These are phyloP conservation scores for Bhutanitis thaidina DNA, from an alignment of 2,888 invertebrate species.

Conservation along the genomic window DNA sequence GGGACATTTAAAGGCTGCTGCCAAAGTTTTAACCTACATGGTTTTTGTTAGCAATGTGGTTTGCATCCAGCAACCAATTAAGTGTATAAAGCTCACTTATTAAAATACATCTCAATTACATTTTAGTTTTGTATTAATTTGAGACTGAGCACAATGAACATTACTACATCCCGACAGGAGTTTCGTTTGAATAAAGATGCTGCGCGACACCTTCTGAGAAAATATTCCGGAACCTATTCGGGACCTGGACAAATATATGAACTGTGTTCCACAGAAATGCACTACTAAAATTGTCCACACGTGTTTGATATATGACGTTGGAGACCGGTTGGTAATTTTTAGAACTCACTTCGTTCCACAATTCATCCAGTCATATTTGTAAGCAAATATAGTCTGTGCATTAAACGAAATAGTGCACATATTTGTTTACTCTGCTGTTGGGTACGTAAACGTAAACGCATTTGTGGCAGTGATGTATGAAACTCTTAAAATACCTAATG, in stretches of 20 bases:
- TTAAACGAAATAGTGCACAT: background rate
- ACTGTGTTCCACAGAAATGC: constrained; percentile 24
- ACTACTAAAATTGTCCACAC: constrained; percentile 28
- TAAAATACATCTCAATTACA: too few species aligned
- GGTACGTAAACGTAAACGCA: too few species aligned
- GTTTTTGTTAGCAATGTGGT: too few species aligned
- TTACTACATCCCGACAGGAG: too few species aligned
- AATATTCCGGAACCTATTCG: constrained; percentile 17
- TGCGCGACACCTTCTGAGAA: constrained; percentile 17
- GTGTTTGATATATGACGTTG: constrained; percentile 23
- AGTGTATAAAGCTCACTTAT: too few species aligned
- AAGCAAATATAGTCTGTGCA: background rate
- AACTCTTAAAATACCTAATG: constrained; percentile 19
- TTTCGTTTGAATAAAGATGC: constrained; percentile 2
- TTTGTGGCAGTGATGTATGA: constrained; percentile 20
- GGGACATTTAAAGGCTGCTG: too few species aligned
- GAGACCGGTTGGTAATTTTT: constrained; percentile 16
- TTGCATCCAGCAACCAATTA: too few species aligned
- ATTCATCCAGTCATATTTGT: background rate
- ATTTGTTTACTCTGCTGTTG: background rate
- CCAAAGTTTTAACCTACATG: too few species aligned
- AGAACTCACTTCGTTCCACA: background rate
- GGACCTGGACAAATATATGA: constrained; percentile 20
- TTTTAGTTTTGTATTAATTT: too few species aligned
- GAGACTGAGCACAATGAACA: too few species aligned